Base-by-base conservation (phyloP, 2,888 invertebrate species). In the Lamellibrachia columna region DNA sequence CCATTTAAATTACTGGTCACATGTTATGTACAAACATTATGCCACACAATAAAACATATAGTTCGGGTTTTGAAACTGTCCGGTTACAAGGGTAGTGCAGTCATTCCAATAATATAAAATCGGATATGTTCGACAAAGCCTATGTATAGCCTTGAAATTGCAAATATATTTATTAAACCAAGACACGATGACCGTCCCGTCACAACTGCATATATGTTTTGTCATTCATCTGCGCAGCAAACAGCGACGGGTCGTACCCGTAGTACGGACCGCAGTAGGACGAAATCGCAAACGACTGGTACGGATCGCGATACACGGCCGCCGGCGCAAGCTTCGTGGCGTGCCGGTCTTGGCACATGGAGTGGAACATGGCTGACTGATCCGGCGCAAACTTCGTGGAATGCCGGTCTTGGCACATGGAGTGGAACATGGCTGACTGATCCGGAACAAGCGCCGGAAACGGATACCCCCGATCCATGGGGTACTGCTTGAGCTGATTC, bases 401-500 rank as follows among this genome's bases (percentile, higher is more conserved):
- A 15, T 7, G 58, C 58, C 11, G 58, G 15, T 75, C 75, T 15
- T 11, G 75, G n/a, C 6, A 75, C 75, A 75, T 75, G 75, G 75
- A 75, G 22, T 75, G 75, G 22, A 75, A 75, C 75, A 11, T 75
- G 75, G n/a, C 75, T n/a, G 75, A 6, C 22, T 75, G 75, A 75
- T 75, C 75, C n/a, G 75, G 75, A 75, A 75, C 75, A n/a, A 75
- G 75, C 75, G 75, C 75, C 75, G 15, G 75, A 75, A 75, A 75
- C 75, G 75, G 75, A 75, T 75, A 75, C 75, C 15, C 75, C 75
- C 75, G 0, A 75, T 75, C 75, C 22, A n/a, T 75, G n/a, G 75
- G 22, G 22, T 75, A 75, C 22, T 75, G 75, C 75, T 75, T 75
- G 22, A 75, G n/a, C 75, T 75, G 75, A n/a, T 75, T 75, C 75